Conservation (phyloP, 2,113 vertebrate species). For the Miniopterus natalensis region DNA sequence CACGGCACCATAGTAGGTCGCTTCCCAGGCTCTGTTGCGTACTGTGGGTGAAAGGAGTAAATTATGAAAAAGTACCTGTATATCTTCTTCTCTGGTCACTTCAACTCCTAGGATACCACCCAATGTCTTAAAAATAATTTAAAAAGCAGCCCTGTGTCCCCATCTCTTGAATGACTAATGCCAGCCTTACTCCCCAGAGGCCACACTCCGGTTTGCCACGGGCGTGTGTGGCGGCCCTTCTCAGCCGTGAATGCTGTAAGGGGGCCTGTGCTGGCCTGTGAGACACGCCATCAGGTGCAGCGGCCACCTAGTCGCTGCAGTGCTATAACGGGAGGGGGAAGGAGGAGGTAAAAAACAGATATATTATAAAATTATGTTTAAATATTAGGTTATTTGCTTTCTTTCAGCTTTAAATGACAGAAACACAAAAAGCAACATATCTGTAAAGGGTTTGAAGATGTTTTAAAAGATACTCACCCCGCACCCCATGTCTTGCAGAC, state of each 20-base stretch:
- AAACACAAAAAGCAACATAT: not conserved
- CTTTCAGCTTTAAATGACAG: not conserved
- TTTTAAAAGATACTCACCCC: not conserved
- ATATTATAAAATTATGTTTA: not conserved
- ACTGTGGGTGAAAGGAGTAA: not conserved
- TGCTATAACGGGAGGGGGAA: not conserved
- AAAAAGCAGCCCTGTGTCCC: not conserved
- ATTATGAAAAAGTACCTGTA: not conserved
- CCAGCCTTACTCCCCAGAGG: not conserved
- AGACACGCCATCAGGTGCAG: not conserved
- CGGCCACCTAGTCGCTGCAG: not conserved
- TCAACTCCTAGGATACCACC: not conserved
- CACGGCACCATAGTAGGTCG: not conserved
- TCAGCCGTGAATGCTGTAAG: not conserved
- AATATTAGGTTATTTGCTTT: not conserved
- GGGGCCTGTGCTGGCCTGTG: not conserved
- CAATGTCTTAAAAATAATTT: not conserved
- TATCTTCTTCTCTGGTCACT: not conserved
- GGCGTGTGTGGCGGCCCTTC: not conserved
- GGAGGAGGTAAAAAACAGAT: not conserved
- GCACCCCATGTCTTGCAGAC: slow-evolving; percentile 84
- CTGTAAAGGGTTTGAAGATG: not conserved
- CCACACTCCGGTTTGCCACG: not conserved
- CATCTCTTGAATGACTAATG: not conserved
- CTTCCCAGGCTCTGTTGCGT: not conserved